Base-by-base conservation (phyloP, 1,140 invertebrate species). In the Bombus confusus region DNA sequence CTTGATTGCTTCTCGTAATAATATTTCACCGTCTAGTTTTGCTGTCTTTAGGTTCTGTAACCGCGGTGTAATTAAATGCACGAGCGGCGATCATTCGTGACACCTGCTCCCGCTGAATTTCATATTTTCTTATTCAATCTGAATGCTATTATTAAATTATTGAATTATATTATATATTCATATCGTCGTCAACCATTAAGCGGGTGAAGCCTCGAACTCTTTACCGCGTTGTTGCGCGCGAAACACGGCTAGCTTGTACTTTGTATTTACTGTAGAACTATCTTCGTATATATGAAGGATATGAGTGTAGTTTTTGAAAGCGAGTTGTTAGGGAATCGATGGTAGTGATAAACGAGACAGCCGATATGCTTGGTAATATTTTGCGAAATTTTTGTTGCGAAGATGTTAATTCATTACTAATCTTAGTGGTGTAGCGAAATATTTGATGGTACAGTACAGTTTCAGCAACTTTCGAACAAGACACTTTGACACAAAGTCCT, bases 141-240 rank as follows among this genome's bases (percentile, higher is more conserved):
- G 12, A n/a, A n/a, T n/a, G 28, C 28, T 72, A 43, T 18, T 72
- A 72, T 72, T n/a, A 43, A 72, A 72, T 72, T 72, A 43, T 69
- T 62, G 8, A 52, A 52, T 52, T n/a, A 62, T 62, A n/a, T 52
- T 59, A 59, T 28, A 59, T 12, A 28, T 28, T 3, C 12, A 28
- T 62, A n/a, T 71, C 47, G 37, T 71, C 28, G 34, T 37, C 3
- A 71, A 22, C 10, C 37, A 71, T 39, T 10, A 31, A 13, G 22
- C 68, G 12, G 4, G 10, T 13, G 10, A 4, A 34, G 22, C 13
- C 4, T 31, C 31, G 13, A 6, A 13, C 18, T 41, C 28, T 72
- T 72, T 72, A 72, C 41, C 39, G 2, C 39, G 69, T n/a, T 72
- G 39, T n/a, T 18, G 37, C 5, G 4, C 31, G 15, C 28, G 39